phyloP scores from a whole-genome alignment of 2,797 vertebrate species.

The Zalophus californianus region DNA sequence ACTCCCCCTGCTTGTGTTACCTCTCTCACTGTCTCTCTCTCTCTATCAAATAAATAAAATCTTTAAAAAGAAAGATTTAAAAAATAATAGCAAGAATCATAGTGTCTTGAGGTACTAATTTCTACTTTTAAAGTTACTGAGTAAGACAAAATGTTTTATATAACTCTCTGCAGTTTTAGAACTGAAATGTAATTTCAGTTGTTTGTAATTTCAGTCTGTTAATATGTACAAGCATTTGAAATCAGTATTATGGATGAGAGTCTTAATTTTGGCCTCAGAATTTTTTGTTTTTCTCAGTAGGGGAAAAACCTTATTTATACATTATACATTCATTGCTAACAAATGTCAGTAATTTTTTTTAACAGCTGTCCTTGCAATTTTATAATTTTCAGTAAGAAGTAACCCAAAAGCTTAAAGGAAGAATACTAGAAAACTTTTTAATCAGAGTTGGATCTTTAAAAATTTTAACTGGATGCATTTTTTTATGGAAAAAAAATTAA shows the following conservation, averaged over 20 bases:
- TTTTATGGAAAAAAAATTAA: background rate
- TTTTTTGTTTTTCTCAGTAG: slow-evolving; percentile 5
- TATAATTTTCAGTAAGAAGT: slow-evolving; percentile 14
- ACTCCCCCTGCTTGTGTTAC: no score
- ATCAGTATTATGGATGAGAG: background rate
- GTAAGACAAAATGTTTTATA: slow-evolving; percentile 9
- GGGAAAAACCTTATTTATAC: background rate
- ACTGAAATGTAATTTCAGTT: background rate
- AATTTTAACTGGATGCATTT: background rate
- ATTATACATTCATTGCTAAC: background rate
- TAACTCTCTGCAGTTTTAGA: background rate
- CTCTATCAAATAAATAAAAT: no score
- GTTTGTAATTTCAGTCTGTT: background rate
- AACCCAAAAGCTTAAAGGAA: background rate
- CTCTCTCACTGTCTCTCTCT: no score
- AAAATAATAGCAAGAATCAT: background rate
- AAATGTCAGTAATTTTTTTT: background rate
- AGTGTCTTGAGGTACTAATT: background rate
- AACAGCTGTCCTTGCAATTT: background rate
- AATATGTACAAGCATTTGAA: background rate
- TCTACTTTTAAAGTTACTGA: background rate
- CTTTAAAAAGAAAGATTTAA: no score
- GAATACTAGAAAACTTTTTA: slow-evolving; percentile 16
- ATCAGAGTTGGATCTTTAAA: background rate
- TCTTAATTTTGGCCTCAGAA: slow-evolving; percentile 5